A percentile compares a stretch with the other conserved stretches of the same genome.
These are phyloP conservation scores for Anolis apletophallus DNA, from an alignment of 2,797 vertebrate species.

Conservation along the genomic window DNA sequence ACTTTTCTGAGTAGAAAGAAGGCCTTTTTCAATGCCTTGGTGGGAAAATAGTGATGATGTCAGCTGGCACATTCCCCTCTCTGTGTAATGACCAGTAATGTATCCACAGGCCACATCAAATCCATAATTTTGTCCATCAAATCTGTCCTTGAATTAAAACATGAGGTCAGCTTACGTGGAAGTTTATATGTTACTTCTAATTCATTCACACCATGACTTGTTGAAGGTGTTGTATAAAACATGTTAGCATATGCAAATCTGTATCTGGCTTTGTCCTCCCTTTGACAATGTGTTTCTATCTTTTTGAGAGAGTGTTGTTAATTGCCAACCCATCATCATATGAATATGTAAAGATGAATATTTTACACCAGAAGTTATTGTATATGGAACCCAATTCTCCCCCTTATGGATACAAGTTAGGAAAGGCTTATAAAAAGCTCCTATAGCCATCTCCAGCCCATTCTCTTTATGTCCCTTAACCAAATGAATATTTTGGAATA, in stretches of 20 bases:
- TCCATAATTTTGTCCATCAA: no score
- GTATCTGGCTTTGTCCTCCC: neutral
- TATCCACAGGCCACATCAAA: no score
- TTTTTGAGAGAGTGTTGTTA: neutral
- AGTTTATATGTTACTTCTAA: neutral
- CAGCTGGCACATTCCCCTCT: no score
- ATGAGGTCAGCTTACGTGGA: no score
- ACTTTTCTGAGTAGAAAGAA: no score
- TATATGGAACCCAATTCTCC: neutral
- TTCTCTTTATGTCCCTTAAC: neutral
- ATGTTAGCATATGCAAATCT: neutral
- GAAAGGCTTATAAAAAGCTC: neutral
- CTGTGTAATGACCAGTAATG: no score
- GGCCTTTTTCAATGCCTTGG: no score
- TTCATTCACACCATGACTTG: neutral
- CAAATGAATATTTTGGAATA: neutral
- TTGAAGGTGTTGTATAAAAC: neutral
- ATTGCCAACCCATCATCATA: neutral
- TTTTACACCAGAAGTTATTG: neutral
- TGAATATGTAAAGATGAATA: neutral
- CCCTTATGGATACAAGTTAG: no score
- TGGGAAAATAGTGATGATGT: no score
- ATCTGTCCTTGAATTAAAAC: no score
- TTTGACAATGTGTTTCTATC: neutral
- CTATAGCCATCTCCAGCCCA: neutral